phyloP scores from a whole-genome alignment of 2,797 vertebrate species.

The Poecilia velifera region DNA sequence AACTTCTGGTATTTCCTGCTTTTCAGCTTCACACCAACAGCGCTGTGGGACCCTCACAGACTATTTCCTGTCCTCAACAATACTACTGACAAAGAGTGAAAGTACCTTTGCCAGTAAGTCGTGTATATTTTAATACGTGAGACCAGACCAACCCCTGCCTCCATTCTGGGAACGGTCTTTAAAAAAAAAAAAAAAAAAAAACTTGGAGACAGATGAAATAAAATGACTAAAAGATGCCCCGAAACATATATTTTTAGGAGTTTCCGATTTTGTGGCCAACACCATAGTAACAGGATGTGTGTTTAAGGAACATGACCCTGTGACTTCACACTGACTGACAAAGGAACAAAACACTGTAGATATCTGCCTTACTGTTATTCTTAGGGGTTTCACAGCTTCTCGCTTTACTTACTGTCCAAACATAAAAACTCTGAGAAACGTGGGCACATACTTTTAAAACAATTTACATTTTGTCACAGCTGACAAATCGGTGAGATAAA shows the following conservation, averaged over 20 bases:
- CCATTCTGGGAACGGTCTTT: slow-evolving; percentile 32
- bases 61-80: slow-evolving; percentile 64
- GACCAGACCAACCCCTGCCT: slow-evolving; percentile 25
- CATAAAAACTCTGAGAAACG: slow-evolving; percentile 27
- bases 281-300: slow-evolving; percentile 53
- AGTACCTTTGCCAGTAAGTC: slow-evolving; percentile 41
- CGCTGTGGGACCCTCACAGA: slow-evolving; percentile 28
- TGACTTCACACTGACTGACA: slow-evolving; percentile 33
- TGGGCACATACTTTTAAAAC: neutral
- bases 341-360: slow-evolving; percentile 1
- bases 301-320: slow-evolving; percentile 37
- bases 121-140: slow-evolving; percentile 29
- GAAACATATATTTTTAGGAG: slow-evolving; percentile 54
- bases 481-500: slow-evolving; percentile 8
- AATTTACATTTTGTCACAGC: neutral
- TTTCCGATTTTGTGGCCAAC: slow-evolving; percentile 53
- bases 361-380: neutral
- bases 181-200: neutral
- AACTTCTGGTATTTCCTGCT: slow-evolving; percentile 23
- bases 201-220: neutral
- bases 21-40: slow-evolving; percentile 28
- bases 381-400: neutral
- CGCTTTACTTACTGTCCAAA: slow-evolving; percentile 24
- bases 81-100: slow-evolving; percentile 32
- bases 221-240: slow-evolving; percentile 47